A percentile compares a stretch with the other conserved stretches of the same genome.
Conservation (phyloP, 2,113 vertebrate species). For the Platichthys stellatus region DNA sequence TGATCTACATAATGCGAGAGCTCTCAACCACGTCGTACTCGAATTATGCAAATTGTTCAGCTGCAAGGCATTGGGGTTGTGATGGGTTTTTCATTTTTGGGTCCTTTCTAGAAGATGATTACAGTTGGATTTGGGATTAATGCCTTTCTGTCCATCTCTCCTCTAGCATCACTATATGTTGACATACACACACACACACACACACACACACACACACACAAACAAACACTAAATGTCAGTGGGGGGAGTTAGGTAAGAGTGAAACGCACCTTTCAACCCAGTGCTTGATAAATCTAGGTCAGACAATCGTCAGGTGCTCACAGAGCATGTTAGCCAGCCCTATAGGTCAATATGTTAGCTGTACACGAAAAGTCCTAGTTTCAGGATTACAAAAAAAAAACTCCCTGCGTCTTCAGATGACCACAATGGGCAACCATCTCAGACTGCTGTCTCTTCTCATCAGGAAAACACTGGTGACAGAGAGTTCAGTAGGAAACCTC, state of each 20-base stretch:
- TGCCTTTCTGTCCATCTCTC: background rate
- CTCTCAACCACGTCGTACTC: conserved; percentile 48
- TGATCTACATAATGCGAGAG: conserved; percentile 66
- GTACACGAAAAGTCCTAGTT: background rate
- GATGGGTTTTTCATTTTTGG: background rate
- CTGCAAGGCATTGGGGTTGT: conserved; percentile 26
- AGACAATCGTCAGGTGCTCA: conserved; percentile 32
- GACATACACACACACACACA: conserved; percentile 9
- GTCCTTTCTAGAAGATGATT: conserved; percentile 17
- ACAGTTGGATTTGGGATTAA: conserved; percentile 33
- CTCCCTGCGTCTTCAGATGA: conserved; percentile 20
- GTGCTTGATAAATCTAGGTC: conserved; percentile 37
- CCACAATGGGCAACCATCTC: conserved; percentile 13
- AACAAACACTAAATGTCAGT: conserved; percentile 42
- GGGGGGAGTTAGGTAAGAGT: conserved; percentile 23
- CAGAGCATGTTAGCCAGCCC: background rate
- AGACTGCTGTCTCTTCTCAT: conserved; percentile 5
- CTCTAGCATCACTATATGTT: background rate
- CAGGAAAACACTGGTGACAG: conserved; percentile 2
- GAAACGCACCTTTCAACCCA: conserved; percentile 13
- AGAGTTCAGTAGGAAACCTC: conserved; percentile 1
- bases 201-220: conserved; percentile 2
- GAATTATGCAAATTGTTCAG: conserved; percentile 54
- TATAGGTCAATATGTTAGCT: no score
- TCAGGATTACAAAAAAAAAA: conserved; percentile 8